Conservation (phyloP, 1,140 invertebrate genomes). For the Aphidius ervi region DNA sequence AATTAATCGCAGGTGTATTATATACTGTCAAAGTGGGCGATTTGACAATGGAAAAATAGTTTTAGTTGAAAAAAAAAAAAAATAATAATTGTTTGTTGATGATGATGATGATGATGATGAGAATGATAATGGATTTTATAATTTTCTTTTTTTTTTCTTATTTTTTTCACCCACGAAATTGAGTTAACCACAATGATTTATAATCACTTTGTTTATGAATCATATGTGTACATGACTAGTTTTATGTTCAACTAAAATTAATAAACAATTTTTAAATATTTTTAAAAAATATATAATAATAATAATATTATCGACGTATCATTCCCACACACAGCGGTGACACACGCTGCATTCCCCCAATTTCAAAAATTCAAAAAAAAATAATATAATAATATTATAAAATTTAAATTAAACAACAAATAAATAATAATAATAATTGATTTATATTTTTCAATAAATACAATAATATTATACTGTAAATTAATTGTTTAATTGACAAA, state of each 20-base stretch:
- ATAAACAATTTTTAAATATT: too few species aligned
- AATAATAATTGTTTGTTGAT: neutral
- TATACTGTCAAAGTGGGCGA: neutral
- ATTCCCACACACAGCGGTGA: conserved; percentile 21
- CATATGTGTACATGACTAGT: too few species aligned
- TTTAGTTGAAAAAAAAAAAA: neutral
- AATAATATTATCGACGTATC: conserved; percentile 18
- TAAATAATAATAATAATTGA: neutral
- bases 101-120: neutral
- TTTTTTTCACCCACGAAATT: too few species aligned
- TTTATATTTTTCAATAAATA: neutral
- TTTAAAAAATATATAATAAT: neutral
- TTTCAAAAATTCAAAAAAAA: neutral
- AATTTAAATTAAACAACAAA: conserved; percentile 3
- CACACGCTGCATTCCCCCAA: conserved; percentile 24
- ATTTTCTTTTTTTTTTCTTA: too few species aligned
- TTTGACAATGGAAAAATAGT: conserved; percentile 1
- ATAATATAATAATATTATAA: neutral
- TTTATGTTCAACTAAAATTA: too few species aligned
- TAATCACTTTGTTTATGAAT: too few species aligned
- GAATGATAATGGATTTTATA: too few species aligned
- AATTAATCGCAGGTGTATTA: conserved; percentile 4
- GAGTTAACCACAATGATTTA: too few species aligned
- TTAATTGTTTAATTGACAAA: too few species aligned
- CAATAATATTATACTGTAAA: too few species aligned